Percentiles rank a stretch among this genome's conserved stretches.
These are phyloP conservation scores for Trematomus bernacchii DNA, from an alignment of 2,797 vertebrate genomes.

Conservation along the genomic window DNA sequence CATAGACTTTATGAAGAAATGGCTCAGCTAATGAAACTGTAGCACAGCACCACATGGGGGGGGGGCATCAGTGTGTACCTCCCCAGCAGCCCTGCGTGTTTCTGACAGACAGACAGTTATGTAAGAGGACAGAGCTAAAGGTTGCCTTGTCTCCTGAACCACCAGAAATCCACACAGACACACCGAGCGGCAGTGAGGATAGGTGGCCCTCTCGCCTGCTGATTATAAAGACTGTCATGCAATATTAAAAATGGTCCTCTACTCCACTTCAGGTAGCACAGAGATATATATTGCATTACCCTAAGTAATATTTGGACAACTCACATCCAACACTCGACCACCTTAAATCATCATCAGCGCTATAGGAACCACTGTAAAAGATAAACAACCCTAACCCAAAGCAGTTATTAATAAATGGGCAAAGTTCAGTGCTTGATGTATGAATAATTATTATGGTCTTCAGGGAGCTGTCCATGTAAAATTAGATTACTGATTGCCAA, in stretches of 20 bases:
- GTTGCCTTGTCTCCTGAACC: conserved; percentile 74
- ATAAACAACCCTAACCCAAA: conserved; percentile 72
- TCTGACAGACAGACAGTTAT: conserved; percentile 77
- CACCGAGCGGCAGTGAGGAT: conserved; percentile 41
- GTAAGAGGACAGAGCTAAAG: conserved; percentile 74
- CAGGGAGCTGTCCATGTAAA: conserved; percentile 71
- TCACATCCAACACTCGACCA: conserved; percentile 23
- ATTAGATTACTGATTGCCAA: conserved; percentile 71
- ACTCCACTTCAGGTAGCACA: conserved; percentile 34
- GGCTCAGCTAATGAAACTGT: conserved; percentile 53
- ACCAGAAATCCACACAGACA: conserved; percentile 68
- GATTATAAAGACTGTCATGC: conserved; percentile 69
- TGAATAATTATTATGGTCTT: conserved; percentile 74
- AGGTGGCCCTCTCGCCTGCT: conserved; percentile 64
- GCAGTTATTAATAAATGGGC: conserved; percentile 73
- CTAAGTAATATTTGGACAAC: conserved; percentile 41
- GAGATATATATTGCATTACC: conserved; percentile 26
- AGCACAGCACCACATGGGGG: conserved; percentile 46
- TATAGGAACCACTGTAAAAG: conserved; percentile 54
- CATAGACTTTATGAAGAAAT: conserved; percentile 40
- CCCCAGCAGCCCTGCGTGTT: conserved; percentile 55
- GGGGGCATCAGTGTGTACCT: conserved; percentile 39
- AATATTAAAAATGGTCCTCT: conserved; percentile 62
- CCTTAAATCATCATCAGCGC: conserved; percentile 54
- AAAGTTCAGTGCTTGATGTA: conserved; percentile 72